phyloP scores from a whole-genome alignment of 2,888 invertebrate genomes.

The Rhorus exstirpatorius region DNA sequence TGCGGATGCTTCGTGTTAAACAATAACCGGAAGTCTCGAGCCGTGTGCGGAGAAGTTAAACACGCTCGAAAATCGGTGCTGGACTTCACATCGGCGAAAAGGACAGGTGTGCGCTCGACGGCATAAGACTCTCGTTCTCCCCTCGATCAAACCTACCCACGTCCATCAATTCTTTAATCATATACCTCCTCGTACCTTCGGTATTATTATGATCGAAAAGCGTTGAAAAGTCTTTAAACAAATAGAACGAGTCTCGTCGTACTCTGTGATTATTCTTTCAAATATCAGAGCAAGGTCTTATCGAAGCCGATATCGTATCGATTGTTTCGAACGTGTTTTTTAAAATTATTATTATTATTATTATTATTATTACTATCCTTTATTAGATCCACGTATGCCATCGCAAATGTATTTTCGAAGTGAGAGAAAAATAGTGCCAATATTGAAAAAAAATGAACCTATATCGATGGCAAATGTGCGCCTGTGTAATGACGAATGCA shows the following conservation, averaged over 20 bases:
- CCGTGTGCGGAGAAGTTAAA: conserved; percentile 50
- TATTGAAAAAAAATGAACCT: conserved; percentile 12
- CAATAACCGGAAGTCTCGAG: conserved; percentile 72
- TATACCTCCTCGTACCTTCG: conserved; percentile 39
- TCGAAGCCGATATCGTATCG: conserved; percentile 68
- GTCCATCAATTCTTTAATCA: conserved; percentile 38
- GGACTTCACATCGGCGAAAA: conserved; percentile 33
- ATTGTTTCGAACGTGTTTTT: conserved; percentile 62
- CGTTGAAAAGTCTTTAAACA: conserved; percentile 49
- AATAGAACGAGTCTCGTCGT: conserved; percentile 37
- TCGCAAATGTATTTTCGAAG: conserved; percentile 23
- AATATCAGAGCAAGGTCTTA: conserved; percentile 51
- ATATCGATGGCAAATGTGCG: conserved; percentile 15
- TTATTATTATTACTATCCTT: too few relatives aligned
- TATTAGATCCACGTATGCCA: conserved; percentile 37
- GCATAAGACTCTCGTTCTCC: conserved; percentile 3
- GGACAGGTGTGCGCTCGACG: conserved; percentile 52
- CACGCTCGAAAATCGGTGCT: conserved; percentile 54
- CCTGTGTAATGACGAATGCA: not conserved
- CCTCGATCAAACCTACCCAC: conserved; percentile 46
- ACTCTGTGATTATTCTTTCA: conserved; percentile 32
- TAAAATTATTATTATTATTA: too few relatives aligned
- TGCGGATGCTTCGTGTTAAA: conserved; percentile 22
- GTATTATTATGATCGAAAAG: conserved; percentile 38
- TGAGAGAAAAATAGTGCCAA: conserved; percentile 10